Conservation (phyloP, 2,888 invertebrate species). For the Nasonovia ribisnigri region DNA sequence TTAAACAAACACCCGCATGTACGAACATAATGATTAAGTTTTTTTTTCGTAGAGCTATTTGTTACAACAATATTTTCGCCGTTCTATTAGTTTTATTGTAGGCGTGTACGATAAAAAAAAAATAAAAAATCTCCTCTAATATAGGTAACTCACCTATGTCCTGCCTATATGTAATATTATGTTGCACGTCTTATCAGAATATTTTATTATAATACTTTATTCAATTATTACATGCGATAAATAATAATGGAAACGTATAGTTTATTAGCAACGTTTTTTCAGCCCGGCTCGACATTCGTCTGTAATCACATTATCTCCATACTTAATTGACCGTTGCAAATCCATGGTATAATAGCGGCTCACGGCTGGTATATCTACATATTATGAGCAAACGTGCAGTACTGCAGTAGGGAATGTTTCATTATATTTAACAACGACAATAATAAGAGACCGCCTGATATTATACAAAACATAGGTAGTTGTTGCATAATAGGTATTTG, state of each 20-base stretch:
- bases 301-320: background rate
- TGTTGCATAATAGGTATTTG: background rate
- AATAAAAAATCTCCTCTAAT: background rate
- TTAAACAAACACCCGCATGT: background rate
- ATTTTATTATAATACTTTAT: background rate
- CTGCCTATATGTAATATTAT: too few species aligned
- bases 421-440: background rate
- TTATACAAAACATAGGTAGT: background rate
- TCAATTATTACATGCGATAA: background rate
- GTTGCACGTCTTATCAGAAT: background rate
- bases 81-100: background rate
- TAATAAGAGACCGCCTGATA: background rate
- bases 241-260: background rate
- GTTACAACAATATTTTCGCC: background rate
- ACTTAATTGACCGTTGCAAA: constrained; percentile 11
- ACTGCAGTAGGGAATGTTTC: background rate
- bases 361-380: background rate
- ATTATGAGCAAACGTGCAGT: background rate
- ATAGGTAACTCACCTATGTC: too few species aligned
- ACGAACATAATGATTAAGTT: background rate
- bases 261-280: background rate
- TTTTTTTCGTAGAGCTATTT: background rate
- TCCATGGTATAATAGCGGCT: background rate
- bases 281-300: background rate
- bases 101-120: background rate